Conservation (phyloP, 2,888 invertebrate species). For the Andrena chrysosceles region DNA sequence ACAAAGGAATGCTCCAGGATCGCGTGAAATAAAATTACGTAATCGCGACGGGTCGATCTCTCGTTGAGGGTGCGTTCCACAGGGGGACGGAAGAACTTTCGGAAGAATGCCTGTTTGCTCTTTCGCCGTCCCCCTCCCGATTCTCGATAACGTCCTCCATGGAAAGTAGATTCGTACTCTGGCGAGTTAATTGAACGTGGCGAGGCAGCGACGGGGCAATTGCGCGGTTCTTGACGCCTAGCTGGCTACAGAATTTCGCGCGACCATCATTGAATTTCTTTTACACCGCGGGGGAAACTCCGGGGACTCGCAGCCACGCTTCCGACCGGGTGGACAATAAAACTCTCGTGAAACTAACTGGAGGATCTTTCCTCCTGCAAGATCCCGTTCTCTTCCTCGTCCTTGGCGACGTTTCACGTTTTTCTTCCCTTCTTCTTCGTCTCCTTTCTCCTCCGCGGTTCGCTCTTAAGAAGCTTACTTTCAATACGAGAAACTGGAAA, state of each 20-base stretch:
- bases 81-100: constrained; percentile 26
- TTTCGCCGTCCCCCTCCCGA: constrained; percentile 16
- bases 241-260: not conserved
- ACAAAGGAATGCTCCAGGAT: constrained; percentile 23
- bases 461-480: constrained; percentile 64
- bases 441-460: constrained; percentile 15
- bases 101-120: constrained; percentile 34
- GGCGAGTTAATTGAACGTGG: constrained; percentile 41
- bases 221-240: not conserved
- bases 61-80: not conserved
- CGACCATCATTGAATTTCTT: constrained; percentile 51
- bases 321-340: constrained; percentile 45
- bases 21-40: constrained; percentile 54
- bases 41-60: constrained; percentile 36
- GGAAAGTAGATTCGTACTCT: constrained; percentile 17
- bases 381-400: constrained; percentile 14
- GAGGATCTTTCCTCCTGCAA: constrained; percentile 32
- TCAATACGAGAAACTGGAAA: constrained; percentile 73
- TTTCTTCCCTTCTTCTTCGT: constrained; percentile 4
- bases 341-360: constrained; percentile 57
- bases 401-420: constrained; percentile 24
- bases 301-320: constrained; percentile 15
- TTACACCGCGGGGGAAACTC: not conserved
- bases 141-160: constrained; percentile 39
- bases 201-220: not conserved